Percentiles rank a stretch among this genome's conserved stretches.
Evolutionary conservation across 1,140 invertebrate genomes (phyloP).

Genomic region (Anastatus disparis): DNA sequence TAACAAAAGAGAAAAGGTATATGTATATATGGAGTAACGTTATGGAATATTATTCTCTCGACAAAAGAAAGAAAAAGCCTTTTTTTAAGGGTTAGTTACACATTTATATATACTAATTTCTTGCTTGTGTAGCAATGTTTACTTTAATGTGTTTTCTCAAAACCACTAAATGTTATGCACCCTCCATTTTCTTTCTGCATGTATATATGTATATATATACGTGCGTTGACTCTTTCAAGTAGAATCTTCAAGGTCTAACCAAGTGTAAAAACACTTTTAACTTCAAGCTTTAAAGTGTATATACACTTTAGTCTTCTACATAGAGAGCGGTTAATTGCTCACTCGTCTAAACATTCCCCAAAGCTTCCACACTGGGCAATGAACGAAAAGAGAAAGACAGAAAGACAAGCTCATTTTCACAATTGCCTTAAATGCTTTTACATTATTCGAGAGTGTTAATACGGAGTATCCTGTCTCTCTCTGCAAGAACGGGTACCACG

Average conservation of each 20-base stretch:
- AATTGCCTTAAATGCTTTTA: slow-evolving; percentile 1
- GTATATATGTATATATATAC: too few relatives aligned
- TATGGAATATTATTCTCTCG: too few relatives aligned
- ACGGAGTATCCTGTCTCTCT: too few relatives aligned
- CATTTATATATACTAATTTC: too few relatives aligned
- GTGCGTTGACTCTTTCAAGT: slow-evolving; percentile 17
- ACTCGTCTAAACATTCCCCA: slow-evolving; percentile 6
- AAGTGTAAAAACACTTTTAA: slow-evolving; percentile 46
- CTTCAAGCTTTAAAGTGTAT: slow-evolving; percentile 37
- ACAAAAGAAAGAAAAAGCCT: too few relatives aligned
- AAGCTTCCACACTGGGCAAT: background rate
- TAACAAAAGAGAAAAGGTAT: too few relatives aligned
- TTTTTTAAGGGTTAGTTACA: too few relatives aligned
- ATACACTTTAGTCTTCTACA: background rate
- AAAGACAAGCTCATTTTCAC: background rate
- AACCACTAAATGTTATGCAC: slow-evolving; percentile 45
- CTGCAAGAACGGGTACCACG: background rate
- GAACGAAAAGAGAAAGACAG: background rate
- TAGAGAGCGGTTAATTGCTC: slow-evolving; percentile 15
- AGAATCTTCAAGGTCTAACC: slow-evolving; percentile 37
- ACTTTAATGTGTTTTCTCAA: slow-evolving; percentile 25
- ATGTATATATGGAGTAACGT: too few relatives aligned
- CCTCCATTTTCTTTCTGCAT: too few relatives aligned
- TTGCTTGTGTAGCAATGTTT: too few relatives aligned
- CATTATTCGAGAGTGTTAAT: too few relatives aligned